These are phyloP conservation scores for Tipula vernalis DNA, from an alignment of 2,888 invertebrate species.

Conservation along the genomic window DNA sequence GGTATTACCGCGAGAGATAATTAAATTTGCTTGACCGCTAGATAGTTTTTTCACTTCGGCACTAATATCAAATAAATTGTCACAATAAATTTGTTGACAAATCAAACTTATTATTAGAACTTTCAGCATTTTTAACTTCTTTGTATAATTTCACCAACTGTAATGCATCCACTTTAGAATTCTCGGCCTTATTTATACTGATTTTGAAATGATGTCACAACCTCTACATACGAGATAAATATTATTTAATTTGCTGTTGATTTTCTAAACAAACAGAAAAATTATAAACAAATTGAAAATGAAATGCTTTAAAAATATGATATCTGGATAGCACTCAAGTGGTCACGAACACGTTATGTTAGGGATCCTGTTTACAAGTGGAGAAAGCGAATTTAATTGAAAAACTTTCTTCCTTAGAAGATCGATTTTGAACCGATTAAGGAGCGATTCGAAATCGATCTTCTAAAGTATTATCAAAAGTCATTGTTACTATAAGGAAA, in stretches of 20 bases:
- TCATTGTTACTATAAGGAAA: too few relatives aligned
- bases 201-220: background rate
- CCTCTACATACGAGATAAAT: too few relatives aligned
- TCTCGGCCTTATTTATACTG: background rate
- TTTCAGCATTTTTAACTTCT: background rate
- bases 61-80: background rate
- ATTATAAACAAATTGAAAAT: background rate
- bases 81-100: background rate
- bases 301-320: background rate
- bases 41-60: background rate
- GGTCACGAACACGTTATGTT: background rate
- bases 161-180: background rate
- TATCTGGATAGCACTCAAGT: background rate
- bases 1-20: slow-evolving; percentile 16
- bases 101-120: background rate
- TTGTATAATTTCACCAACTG: background rate
- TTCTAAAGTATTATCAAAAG: too few relatives aligned
- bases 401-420: too few relatives aligned
- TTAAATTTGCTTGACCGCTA: background rate
- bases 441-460: too few relatives aligned
- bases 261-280: background rate
- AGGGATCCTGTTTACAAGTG: background rate
- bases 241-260: background rate
- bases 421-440: too few relatives aligned
- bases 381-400: background rate